Evolutionary conservation across 2,888 invertebrate genomes (phyloP).

Genomic region (Sceliomorpha sp.): DNA sequence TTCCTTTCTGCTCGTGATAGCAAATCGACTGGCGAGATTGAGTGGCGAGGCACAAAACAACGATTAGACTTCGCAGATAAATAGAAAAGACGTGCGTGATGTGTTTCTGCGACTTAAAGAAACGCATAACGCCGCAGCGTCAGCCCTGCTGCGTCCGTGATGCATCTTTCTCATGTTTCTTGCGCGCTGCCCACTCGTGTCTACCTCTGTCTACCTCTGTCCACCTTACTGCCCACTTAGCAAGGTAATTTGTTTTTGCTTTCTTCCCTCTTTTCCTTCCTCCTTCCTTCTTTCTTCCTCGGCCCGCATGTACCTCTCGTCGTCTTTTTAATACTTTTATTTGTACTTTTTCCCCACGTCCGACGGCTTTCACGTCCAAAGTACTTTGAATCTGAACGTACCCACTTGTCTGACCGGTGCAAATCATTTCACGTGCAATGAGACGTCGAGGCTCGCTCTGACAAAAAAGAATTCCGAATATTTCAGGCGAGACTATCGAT

Average conservation of each 20-base stretch:
- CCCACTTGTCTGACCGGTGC: constrained; percentile 8
- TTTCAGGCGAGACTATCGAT: constrained; percentile 28
- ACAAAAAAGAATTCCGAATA: constrained; percentile 24
- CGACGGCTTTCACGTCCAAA: constrained; percentile 19
- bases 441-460: constrained; percentile 11
- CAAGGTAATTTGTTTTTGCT: constrained; percentile 66
- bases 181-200: constrained; percentile 62
- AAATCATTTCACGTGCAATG: constrained; percentile 21
- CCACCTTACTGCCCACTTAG: constrained; percentile 66
- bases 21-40: constrained; percentile 54
- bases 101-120: constrained; percentile 26
- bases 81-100: constrained; percentile 43
- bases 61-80: constrained; percentile 23
- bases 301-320: constrained; percentile 13
- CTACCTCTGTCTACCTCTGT: constrained; percentile 63
- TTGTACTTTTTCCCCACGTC: not conserved
- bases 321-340: constrained; percentile 20
- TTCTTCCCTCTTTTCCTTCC: constrained; percentile 24
- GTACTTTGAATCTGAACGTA: constrained; percentile 1
- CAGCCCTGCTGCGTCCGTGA: constrained; percentile 48
- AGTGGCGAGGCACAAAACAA: constrained; percentile 22
- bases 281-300: constrained; percentile 26
- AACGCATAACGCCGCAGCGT: constrained; percentile 7
- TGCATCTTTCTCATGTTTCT: constrained; percentile 65
- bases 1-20: too few relatives aligned